Evolutionary conservation across 2,797 vertebrate species (phyloP), one percentile per base, ranked within the genome.

Genomic region (Cuniculus paca): DNA sequence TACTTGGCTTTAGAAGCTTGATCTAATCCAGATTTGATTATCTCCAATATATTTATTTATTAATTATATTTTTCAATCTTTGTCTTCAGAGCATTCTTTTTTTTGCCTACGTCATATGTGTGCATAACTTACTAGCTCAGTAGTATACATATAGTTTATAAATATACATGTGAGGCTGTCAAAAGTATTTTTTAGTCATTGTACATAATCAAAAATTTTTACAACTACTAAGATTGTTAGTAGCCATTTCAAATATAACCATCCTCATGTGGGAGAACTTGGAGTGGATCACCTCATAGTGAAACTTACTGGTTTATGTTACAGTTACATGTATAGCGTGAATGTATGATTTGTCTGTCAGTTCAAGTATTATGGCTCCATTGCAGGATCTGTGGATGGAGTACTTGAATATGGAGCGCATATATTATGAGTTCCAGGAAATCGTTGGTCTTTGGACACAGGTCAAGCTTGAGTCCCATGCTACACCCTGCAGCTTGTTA

Each of bases 301-400:
- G 75, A 94, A 88, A 82, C n/a, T 83, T 45, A 82, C 1, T 65
- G 22, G 34, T 50, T 92, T 24, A 81, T 24, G 91, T 78, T 80
- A 34, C 50, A 89, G 45, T 75, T 96, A 54, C 87, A 58, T 45
- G 9, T 24, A 4, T 28, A n/a, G 58, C 31, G 28, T 61, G 54
- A 88, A 19, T 61, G 11, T 77, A 3, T 90, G 61, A 48, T 42
- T 91, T 19, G 31, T 72, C 36, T 79, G 14, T 90, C 45, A 78
- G 42, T 56, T 92, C 63, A 96, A 77, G 65, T 79, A 28, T 31
- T 89, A 5, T 94, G 94, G 12, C 94, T 95, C 6, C 95, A 3
- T 96, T 97, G 12, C 92, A 99, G 99, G 99, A 99, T 95, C 98
- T 99, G 86, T 99, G 99, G 99, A 98, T 99, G 97, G 99, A 99